These are phyloP conservation scores for Gymnoscelis rufifasciata DNA, from an alignment of 2,888 invertebrate genomes.

Conservation along the genomic window DNA sequence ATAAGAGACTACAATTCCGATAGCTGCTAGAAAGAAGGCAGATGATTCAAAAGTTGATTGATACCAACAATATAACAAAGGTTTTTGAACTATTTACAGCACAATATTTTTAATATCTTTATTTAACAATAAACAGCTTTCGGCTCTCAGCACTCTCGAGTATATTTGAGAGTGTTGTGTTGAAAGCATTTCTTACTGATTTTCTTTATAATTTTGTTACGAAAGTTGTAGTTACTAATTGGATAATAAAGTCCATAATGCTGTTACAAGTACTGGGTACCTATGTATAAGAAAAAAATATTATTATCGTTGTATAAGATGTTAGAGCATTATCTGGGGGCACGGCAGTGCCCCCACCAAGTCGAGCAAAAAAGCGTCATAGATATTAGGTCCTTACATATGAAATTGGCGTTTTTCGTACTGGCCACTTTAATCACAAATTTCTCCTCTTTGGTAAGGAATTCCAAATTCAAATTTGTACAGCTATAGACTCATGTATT, in stretches of 20 bases:
- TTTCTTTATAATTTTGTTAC: slow-evolving; percentile 4
- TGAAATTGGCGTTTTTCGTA: too few species aligned
- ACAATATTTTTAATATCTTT: not conserved
- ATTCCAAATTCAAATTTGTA: too few species aligned
- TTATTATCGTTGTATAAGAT: not conserved
- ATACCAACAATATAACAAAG: not conserved
- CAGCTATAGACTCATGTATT: too few species aligned
- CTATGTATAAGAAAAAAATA: not conserved
- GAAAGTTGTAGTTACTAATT: slow-evolving; percentile 4
- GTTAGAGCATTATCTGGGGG: not conserved
- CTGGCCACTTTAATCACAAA: too few species aligned
- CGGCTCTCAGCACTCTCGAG: too few species aligned
- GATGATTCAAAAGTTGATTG: slow-evolving; percentile 13
- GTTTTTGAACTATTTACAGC: not conserved
- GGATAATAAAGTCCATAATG: slow-evolving; percentile 1
- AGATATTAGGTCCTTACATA: too few species aligned
- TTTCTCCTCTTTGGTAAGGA: too few species aligned
- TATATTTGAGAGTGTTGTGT: not conserved
- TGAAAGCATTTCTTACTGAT: slow-evolving; percentile 1
- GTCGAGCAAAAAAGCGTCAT: too few species aligned
- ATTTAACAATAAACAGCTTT: not conserved
- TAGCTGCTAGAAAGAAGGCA: slow-evolving; percentile 11
- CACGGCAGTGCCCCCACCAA: too few species aligned
- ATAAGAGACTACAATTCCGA: slow-evolving; percentile 10
- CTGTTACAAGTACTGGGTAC: not conserved